Evolutionary conservation across 2,797 vertebrate species (phyloP).

Genomic region (Cyclura pinguis): DNA sequence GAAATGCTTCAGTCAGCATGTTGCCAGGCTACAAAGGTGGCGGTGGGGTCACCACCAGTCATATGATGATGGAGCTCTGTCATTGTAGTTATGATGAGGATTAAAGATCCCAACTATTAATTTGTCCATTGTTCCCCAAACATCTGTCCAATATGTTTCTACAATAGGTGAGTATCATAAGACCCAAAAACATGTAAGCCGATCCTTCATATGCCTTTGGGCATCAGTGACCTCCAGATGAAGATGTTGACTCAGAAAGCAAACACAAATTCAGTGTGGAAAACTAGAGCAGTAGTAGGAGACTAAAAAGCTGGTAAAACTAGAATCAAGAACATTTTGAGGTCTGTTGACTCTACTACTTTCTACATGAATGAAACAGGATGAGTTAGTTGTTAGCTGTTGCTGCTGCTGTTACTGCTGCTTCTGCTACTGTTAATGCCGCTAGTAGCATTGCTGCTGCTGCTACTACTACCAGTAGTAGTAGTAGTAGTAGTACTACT

Average conservation of each 20-base stretch:
- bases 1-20: too few species aligned
- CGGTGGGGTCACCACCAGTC: too few species aligned
- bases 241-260: background rate
- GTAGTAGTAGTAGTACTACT: too few species aligned
- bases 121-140: background rate
- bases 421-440: background rate
- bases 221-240: background rate
- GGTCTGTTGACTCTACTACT: too few species aligned
- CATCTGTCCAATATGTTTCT: background rate
- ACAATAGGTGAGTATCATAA: background rate
- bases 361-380: background rate
- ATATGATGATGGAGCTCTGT: too few species aligned
- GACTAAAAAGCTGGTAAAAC: background rate
- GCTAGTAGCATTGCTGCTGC: background rate
- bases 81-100: too few species aligned
- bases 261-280: background rate
- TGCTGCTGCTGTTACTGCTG: too few species aligned
- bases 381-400: background rate
- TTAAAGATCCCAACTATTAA: too few species aligned
- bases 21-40: too few species aligned
- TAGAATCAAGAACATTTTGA: background rate
- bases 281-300: background rate
- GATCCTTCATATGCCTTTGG: background rate
- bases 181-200: background rate
- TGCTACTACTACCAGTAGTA: background rate